Percentiles rank a stretch among this genome's conserved stretches.
Conservation (phyloP, 2,797 vertebrate genomes). For the Sebastes cheni region DNA sequence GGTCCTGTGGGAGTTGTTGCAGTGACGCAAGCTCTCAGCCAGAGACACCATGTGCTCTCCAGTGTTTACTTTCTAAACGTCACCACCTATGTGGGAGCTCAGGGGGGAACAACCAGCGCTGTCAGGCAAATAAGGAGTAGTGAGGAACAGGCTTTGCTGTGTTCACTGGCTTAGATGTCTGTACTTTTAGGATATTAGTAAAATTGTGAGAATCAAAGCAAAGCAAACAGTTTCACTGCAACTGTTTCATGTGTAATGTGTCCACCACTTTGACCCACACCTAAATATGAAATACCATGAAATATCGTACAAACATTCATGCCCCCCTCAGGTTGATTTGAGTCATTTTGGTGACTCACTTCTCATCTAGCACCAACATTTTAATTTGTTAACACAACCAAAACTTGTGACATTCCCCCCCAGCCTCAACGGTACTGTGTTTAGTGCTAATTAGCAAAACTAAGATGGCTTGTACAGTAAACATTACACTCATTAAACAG, state of each 20-base stretch:
- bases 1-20: slow-evolving; percentile 56
- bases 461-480: background rate
- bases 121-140: background rate
- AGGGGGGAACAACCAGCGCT: background rate
- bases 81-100: slow-evolving; percentile 38
- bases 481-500: background rate
- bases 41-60: slow-evolving; percentile 39
- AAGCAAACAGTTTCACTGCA: background rate
- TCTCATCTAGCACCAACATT: background rate
- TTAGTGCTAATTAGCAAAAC: background rate
- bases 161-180: background rate
- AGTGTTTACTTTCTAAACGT: slow-evolving; percentile 68
- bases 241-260: background rate
- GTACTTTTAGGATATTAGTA: background rate
- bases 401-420: background rate
- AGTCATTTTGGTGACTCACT: background rate
- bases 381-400: background rate
- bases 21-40: slow-evolving; percentile 40
- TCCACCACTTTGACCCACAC: too few relatives aligned
- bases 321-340: background rate
- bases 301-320: background rate
- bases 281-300: background rate
- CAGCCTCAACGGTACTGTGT: background rate
- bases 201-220: background rate
- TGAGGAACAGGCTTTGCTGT: background rate